Base-by-base conservation (phyloP, 2,888 invertebrate genomes). In the Drosophila anomelani region DNA sequence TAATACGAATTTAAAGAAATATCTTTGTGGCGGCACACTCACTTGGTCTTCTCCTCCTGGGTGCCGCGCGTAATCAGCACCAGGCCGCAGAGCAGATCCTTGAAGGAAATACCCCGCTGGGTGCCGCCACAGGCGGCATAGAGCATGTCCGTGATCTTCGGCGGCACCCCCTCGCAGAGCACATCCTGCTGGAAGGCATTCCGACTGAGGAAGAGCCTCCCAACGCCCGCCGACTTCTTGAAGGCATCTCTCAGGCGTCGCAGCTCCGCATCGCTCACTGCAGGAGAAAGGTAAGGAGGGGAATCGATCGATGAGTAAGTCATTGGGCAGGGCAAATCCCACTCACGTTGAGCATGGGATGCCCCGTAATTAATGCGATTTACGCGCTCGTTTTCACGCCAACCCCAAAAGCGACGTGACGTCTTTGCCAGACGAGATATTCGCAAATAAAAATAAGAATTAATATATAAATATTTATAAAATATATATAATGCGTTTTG, bases 171-270 rank as follows among this genome's bases (percentile, higher is more conserved):
- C 92, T 97, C 97, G 83, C 97, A 97, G 69, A 98, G 93, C 59
- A 98, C 97, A 93, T 97, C 97, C 90, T 95, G 95, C 62, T 95
- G 95, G 92, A 98, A 98, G 47, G 95, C 95, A 89, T 95, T 95
- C 87, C 96, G 95, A 87, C 95, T 95, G 90, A 97, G 94, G 81
- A 95, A 93, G 82, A 94, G 94, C 66, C 94, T 94, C 29, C 95
- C 95, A 71, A 95, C 93, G 72, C 96, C 96, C 62, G 97, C 96
- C 81, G 96, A 95, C 90, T 96, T 94, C 91, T 97, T 97, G 92
- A 97, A 98, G 54, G 97, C 97, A 93, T 97, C 97, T 90, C 96
- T 96, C 69, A 98, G 94, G 81, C 97, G 94, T 91, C 96, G 96
- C 86, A 96, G 94, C 93, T 98, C 98, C 79, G 94, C 94, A 91